Conservation (phyloP, 2,113 vertebrate species). For the Erythrocercus mccallii region DNA sequence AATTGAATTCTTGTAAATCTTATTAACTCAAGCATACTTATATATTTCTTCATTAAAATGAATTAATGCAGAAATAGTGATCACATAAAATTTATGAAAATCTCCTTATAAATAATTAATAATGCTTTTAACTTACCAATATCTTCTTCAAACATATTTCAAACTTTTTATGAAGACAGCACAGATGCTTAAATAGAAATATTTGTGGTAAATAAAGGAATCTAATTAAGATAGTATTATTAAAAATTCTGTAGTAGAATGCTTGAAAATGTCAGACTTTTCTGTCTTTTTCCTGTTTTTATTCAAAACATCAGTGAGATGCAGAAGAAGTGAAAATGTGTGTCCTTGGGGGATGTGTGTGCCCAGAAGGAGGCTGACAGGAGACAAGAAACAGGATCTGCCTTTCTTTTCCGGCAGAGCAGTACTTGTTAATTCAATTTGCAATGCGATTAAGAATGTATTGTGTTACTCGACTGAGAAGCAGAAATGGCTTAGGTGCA, state of each 20-base stretch:
- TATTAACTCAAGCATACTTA: background rate
- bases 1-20: constrained; percentile 20
- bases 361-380: background rate
- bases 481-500: background rate
- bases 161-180: background rate
- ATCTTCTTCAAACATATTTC: background rate
- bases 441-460: background rate
- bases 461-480: background rate
- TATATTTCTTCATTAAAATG: background rate
- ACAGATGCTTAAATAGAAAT: background rate
- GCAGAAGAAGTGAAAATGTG: background rate
- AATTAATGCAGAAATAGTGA: background rate
- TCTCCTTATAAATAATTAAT: background rate
- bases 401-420: background rate
- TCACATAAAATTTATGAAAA: background rate
- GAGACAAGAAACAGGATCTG: background rate
- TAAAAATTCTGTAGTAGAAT: background rate
- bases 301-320: background rate
- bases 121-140: background rate
- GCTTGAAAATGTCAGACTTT: background rate
- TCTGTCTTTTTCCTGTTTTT: background rate
- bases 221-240: background rate
- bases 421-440: background rate
- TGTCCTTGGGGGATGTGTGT: background rate
- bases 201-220: background rate